These are phyloP conservation scores for Brassicogethes aeneus DNA, from an alignment of 2,888 invertebrate species.

Conservation along the genomic window DNA sequence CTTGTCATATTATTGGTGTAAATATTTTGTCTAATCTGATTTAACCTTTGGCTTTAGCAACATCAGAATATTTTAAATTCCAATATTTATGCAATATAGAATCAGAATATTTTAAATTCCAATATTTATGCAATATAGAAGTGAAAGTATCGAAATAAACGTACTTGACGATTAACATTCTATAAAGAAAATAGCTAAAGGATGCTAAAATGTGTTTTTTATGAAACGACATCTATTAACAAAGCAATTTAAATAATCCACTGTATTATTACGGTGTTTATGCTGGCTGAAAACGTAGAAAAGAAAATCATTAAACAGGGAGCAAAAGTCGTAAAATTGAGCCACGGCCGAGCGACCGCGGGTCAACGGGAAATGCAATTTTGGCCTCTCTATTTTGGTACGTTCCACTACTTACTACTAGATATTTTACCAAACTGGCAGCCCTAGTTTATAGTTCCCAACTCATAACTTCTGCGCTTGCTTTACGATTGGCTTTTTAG, in stretches of 20 bases:
- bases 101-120: no score
- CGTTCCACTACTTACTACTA: no score
- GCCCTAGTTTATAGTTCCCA: slow-evolving; percentile 31
- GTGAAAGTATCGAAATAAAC: no score
- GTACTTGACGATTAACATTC: slow-evolving; percentile 5
- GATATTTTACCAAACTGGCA: slow-evolving; percentile 9
- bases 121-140: no score
- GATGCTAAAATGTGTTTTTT: slow-evolving; percentile 10
- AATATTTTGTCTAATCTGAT: no score
- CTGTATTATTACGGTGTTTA: slow-evolving; percentile 4
- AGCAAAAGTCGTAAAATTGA: background rate
- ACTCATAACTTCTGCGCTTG: slow-evolving; percentile 32
- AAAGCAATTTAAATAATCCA: slow-evolving; percentile 17
- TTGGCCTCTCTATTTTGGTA: slow-evolving; percentile 4
- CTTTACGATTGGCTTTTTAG: slow-evolving; percentile 35
- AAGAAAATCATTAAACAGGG: background rate
- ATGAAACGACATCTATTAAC: slow-evolving; percentile 16
- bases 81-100: no score
- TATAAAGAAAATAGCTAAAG: slow-evolving; percentile 8
- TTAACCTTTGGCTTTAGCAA: no score
- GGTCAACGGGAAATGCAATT: slow-evolving; percentile 2
- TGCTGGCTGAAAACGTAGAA: no score
- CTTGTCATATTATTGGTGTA: no score
- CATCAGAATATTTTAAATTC: no score
- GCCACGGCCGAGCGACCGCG: background rate